Evolutionary conservation across 1,140 invertebrate genomes (phyloP), one percentile per base, ranked within the genome.

Genomic region (Pseudoatta argentina): DNA sequence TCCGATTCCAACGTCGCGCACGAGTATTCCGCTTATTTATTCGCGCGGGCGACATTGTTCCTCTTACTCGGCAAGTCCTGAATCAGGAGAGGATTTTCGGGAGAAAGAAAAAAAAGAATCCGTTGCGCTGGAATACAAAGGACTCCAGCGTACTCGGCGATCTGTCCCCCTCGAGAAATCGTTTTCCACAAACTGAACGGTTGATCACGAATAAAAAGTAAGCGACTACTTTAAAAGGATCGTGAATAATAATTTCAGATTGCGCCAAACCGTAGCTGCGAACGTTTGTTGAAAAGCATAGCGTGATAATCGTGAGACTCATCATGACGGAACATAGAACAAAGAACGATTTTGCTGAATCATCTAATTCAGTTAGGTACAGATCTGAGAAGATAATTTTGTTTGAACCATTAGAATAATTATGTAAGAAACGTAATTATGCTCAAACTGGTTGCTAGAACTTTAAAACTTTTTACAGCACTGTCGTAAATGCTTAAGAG

Each of bases 1-100:
- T 83, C 39, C 55, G 79, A 83, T 75, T 83, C 69, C 79, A 72
- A 2, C 34, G 21, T 44, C 39, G 24, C 48, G n/a, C 30, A 81
- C 39, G 77, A 53, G 48, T 39, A 51, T 75, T 75, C 39, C 57
- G 44, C 10, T 73, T 73, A 73, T 83, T 83, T 83, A 83, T 83
- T 83, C 79, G 24, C 39, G 2, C 44, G 18, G 27, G 27, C 27
- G n/a, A 69, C 14, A 27, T 71, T 81, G 48, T 81, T 81, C 51
- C 44, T 57, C 30, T 53, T 57, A 18, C 30, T 27, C 30, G 16
- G 24, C 18, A 7, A 78, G 0, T 27, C 53, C 8, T 59, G 34
- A 44, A 57, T 71, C 24, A 12, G 57, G 5, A 34, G 30, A 34
- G 30, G 14, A 75, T 83, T 55, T 63, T 61, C n/a, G 18, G 12